A percentile compares a stretch with the other conserved stretches of the same genome.
These are phyloP conservation scores for Hylaeus volcanicus DNA, from an alignment of 1,140 invertebrate species.

Conservation along the genomic window DNA sequence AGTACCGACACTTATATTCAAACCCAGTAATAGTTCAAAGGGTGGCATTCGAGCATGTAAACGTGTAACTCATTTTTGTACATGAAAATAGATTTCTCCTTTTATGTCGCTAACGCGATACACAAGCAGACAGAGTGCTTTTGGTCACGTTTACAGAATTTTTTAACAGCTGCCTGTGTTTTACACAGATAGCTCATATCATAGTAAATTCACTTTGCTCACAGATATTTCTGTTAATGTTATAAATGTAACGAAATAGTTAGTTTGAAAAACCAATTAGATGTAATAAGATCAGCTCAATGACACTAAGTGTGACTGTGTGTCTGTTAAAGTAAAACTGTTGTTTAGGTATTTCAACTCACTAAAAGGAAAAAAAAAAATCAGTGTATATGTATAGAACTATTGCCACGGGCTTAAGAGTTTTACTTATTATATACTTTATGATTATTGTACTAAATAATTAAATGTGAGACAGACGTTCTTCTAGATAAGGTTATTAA, in stretches of 20 bases:
- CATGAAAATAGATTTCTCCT: constrained; percentile 56
- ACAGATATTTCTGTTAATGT: constrained; percentile 42
- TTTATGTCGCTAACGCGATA: constrained; percentile 54
- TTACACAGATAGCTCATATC: constrained; percentile 39
- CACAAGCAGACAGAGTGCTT: constrained; percentile 29
- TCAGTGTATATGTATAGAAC: constrained; percentile 70
- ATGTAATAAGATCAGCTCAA: constrained; percentile 76
- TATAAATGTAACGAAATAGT: constrained; percentile 38
- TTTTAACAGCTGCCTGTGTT: constrained; percentile 38
- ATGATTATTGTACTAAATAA: constrained; percentile 63
- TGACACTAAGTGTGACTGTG: constrained; percentile 73
- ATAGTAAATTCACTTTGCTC: constrained; percentile 24
- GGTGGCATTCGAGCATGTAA: constrained; percentile 8
- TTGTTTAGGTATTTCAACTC: constrained; percentile 66
- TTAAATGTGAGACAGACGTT: constrained; percentile 64
- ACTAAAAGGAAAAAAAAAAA: constrained; percentile 58
- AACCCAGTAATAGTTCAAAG: constrained; percentile 35
- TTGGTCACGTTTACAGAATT: constrained; percentile 28
- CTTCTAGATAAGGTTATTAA: constrained; percentile 60
- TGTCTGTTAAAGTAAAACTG: constrained; percentile 65
- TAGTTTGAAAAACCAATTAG: constrained; percentile 38
- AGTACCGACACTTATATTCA: constrained; percentile 40
- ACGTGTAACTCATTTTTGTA: constrained; percentile 44
- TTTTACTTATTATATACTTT: constrained; percentile 64
- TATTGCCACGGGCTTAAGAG: constrained; percentile 64